Percentiles rank a stretch among this genome's conserved stretches.
phyloP scores from a whole-genome alignment of 2,888 invertebrate species.

The Parnassius mnemosyne region DNA sequence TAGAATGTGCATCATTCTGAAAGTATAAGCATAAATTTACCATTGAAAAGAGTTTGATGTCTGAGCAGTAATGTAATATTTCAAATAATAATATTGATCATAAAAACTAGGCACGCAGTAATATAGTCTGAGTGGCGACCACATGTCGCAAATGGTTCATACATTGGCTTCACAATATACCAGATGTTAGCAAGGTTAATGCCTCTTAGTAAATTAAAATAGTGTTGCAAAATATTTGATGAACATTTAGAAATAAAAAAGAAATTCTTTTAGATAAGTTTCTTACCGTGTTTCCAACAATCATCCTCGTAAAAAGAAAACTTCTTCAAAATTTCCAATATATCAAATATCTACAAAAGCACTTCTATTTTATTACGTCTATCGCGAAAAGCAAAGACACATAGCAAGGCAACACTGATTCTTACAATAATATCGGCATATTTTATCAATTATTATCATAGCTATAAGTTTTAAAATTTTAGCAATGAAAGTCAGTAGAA shows the following conservation, averaged over 20 bases:
- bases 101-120: constrained; percentile 34
- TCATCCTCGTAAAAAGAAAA: constrained; percentile 19
- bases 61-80: constrained; percentile 30
- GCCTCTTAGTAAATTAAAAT: constrained; percentile 44
- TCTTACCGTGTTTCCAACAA: constrained; percentile 27
- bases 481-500: constrained; percentile 48
- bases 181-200: constrained; percentile 70
- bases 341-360: constrained; percentile 54
- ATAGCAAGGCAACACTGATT: constrained; percentile 78
- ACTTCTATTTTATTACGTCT: constrained; percentile 69
- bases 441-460: constrained; percentile 47
- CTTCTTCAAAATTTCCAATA: constrained; percentile 26
- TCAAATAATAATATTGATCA: constrained; percentile 34
- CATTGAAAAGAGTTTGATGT: no score
- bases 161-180: constrained; percentile 58
- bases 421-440: constrained; percentile 58
- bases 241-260: constrained; percentile 2
- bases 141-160: constrained; percentile 63
- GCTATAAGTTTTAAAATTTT: constrained; percentile 50
- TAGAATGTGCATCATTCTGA: no score
- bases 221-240: constrained; percentile 2
- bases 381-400: constrained; percentile 78
- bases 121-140: constrained; percentile 59
- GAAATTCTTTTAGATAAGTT: not conserved
- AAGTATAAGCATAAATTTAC: no score